phyloP scores from a whole-genome alignment of 1,140 invertebrate genomes.

The Apolygus lucorum region DNA sequence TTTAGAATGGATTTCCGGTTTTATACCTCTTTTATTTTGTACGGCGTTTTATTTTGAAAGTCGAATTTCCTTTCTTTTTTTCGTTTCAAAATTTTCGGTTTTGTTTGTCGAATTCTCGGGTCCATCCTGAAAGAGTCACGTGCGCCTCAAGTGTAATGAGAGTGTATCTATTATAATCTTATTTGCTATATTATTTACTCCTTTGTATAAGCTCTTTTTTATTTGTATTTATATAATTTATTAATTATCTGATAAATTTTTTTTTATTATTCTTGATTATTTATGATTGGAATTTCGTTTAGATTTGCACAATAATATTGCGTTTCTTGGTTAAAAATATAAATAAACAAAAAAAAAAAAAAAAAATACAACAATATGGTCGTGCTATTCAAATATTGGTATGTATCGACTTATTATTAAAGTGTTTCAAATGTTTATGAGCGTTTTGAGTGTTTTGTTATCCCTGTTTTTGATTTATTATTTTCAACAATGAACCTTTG shows the following conservation, averaged over 20 bases:
- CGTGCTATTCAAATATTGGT: too few species aligned
- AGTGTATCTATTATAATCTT: conserved; percentile 11
- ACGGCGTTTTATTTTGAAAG: too few species aligned
- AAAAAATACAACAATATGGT: too few species aligned
- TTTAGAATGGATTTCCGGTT: background rate
- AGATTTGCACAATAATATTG: conserved; percentile 3
- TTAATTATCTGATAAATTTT: conserved; percentile 26
- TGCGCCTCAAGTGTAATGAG: conserved; percentile 6
- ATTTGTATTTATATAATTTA: conserved; percentile 29
- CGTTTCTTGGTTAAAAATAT: conserved; percentile 7
- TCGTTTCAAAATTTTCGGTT: conserved; percentile 8
- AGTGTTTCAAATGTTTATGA: background rate
- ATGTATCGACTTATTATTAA: conserved; percentile 1
- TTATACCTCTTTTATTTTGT: too few species aligned
- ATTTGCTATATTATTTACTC: conserved; percentile 20
- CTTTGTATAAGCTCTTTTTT: conserved; percentile 27
- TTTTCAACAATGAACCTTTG: too few species aligned
- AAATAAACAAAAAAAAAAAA: too few species aligned
- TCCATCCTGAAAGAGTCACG: conserved; percentile 10
- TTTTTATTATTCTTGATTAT: conserved; percentile 19
- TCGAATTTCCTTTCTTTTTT: background rate
- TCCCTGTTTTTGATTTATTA: too few species aligned
- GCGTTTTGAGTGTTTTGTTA: background rate
- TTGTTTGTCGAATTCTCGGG: background rate
- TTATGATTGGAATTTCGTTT: conserved; percentile 8